These are phyloP conservation scores for Drosophila oshimai DNA, from an alignment of 1,140 invertebrate genomes.

Conservation along the genomic window DNA sequence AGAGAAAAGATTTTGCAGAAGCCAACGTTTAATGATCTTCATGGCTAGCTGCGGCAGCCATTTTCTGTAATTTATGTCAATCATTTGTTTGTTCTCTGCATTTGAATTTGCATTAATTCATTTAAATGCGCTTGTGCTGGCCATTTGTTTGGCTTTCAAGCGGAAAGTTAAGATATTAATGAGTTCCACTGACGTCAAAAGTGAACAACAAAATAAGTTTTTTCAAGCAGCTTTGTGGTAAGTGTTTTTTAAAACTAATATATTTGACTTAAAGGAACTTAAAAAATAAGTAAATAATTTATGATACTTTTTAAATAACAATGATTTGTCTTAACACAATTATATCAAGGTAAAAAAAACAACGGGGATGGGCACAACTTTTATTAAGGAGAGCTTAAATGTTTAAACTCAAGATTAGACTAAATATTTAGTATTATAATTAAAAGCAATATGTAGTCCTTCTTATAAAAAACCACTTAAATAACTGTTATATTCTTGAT, in stretches of 20 bases:
- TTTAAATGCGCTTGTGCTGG: constrained; percentile 23
- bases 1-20: constrained; percentile 36
- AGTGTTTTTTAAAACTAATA: neutral
- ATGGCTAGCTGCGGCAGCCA: constrained; percentile 22
- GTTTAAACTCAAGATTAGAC: too few species aligned
- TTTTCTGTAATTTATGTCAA: constrained; percentile 66
- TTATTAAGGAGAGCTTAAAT: too few species aligned
- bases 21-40: constrained; percentile 33
- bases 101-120: constrained; percentile 38
- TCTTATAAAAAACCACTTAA: too few species aligned
- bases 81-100: constrained; percentile 59
- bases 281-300: too few species aligned
- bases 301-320: too few species aligned
- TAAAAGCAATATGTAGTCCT: too few species aligned
- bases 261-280: too few species aligned
- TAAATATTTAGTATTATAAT: too few species aligned
- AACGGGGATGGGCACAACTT: too few species aligned
- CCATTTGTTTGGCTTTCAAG: constrained; percentile 34
- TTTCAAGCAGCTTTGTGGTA: neutral
- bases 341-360: too few species aligned
- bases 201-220: neutral
- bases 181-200: neutral
- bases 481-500: too few species aligned
- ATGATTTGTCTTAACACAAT: too few species aligned
- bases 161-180: constrained; percentile 5